Conservation (phyloP, 2,888 invertebrate species). For the Ditula angustiorana region DNA sequence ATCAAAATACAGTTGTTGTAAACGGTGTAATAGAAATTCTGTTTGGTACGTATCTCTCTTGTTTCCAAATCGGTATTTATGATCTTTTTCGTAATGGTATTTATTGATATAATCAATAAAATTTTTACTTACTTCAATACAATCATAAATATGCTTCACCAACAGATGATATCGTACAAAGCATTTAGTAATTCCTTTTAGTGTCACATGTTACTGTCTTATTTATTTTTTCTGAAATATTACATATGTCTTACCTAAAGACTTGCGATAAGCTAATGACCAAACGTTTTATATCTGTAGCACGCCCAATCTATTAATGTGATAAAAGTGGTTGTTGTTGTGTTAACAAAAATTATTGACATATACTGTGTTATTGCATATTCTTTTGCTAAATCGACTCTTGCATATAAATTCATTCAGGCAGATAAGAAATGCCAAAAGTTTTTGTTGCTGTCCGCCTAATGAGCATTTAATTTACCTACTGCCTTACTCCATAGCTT, state of each 20-base stretch:
- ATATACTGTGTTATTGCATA: neutral
- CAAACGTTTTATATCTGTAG: slow-evolving; percentile 6
- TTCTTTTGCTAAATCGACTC: neutral
- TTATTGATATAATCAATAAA: no score
- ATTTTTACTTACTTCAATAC: no score
- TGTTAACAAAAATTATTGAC: neutral
- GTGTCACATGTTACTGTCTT: neutral
- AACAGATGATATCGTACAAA: no score
- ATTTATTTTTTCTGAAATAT: neutral
- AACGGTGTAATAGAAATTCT: neutral
- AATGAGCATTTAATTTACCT: no score
- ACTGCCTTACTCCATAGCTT: neutral
- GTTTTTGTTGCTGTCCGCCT: no score
- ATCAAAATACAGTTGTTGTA: slow-evolving; percentile 15
- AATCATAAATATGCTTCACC: no score
- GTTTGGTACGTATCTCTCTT: neutral
- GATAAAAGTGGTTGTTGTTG: neutral
- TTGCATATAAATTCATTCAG: neutral
- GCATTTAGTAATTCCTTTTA: neutral
- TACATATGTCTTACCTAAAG: neutral
- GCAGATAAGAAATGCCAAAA: neutral
- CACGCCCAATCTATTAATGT: neutral
- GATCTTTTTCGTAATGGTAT: neutral
- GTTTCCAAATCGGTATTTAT: neutral
- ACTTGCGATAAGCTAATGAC: slow-evolving; percentile 5